Evolutionary conservation across 2,888 invertebrate genomes (phyloP).

Genomic region (Agonopterix arenella): DNA sequence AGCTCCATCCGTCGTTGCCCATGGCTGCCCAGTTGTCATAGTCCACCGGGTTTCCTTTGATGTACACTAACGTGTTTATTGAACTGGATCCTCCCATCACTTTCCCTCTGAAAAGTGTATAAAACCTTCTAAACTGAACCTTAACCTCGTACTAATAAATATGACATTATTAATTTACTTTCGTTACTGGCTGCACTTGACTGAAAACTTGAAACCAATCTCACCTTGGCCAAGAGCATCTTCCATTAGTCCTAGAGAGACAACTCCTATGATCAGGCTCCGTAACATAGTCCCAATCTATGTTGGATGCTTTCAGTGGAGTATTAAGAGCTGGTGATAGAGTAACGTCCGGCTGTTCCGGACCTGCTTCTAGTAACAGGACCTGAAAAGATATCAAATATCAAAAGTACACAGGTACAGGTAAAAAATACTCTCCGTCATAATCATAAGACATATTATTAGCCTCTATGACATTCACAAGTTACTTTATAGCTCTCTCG

Average conservation of each 20-base stretch:
- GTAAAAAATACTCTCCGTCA: too few species aligned
- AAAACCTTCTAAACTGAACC: neutral
- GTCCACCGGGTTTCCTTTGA: conserved; percentile 75
- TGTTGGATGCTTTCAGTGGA: conserved; percentile 71
- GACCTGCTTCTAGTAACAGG: conserved; percentile 79
- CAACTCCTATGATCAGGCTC: conserved; percentile 77
- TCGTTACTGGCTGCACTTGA: too few species aligned
- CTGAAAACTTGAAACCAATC: neutral
- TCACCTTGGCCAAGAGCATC: conserved; percentile 71
- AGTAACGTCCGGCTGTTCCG: conserved; percentile 79
- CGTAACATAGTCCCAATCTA: conserved; percentile 82
- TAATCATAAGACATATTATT: too few species aligned
- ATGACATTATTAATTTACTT: too few species aligned
- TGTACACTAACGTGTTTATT: conserved; percentile 79
- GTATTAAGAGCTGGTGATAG: conserved; percentile 78
- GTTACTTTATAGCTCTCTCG: too few species aligned
- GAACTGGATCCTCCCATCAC: conserved; percentile 82
- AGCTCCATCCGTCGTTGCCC: conserved; percentile 79
- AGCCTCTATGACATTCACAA: too few species aligned
- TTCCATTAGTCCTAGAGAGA: conserved; percentile 60
- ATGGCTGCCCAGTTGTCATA: conserved; percentile 79
- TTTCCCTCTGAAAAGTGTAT: conserved; percentile 61
- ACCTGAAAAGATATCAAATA: conserved; percentile 49
- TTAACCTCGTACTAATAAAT: neutral
- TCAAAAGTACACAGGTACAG: too few species aligned